phyloP scores from a whole-genome alignment of 2,888 invertebrate genomes.

The Seira ritae region DNA sequence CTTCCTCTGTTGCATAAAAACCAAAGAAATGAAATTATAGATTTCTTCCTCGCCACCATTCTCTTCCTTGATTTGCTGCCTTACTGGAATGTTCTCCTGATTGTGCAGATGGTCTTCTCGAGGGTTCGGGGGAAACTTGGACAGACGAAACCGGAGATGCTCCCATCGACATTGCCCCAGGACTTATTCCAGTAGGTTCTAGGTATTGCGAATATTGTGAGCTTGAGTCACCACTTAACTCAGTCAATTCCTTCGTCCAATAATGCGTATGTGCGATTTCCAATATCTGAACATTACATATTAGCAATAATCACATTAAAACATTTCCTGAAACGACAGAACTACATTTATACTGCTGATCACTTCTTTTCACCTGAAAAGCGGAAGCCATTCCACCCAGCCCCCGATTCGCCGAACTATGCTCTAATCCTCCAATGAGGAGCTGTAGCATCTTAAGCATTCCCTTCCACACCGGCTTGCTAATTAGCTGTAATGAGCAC shows the following conservation, averaged over 20 bases:
- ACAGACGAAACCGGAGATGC: slow-evolving; percentile 72
- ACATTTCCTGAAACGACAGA: background rate
- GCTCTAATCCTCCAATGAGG: slow-evolving; percentile 92
- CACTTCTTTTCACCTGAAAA: slow-evolving; percentile 79
- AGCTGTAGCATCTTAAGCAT: slow-evolving; percentile 95
- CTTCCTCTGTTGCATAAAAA: too few species aligned
- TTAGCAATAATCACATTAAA: background rate
- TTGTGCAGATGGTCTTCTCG: slow-evolving; percentile 71
- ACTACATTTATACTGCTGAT: background rate
- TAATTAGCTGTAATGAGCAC: slow-evolving; percentile 87
- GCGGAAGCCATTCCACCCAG: slow-evolving; percentile 98
- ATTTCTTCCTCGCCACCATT: too few species aligned
- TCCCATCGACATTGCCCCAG: slow-evolving; percentile 70
- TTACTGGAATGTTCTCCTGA: slow-evolving; percentile 69
- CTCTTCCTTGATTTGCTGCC: too few species aligned
- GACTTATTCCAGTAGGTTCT: slow-evolving; percentile 71
- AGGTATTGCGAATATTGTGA: slow-evolving; percentile 72
- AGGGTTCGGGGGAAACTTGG: slow-evolving; percentile 72
- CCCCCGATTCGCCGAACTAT: slow-evolving; percentile 94
- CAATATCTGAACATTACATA: slow-evolving; percentile 82
- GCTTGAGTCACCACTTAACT: slow-evolving; percentile 73
- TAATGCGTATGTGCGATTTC: slow-evolving; percentile 99
- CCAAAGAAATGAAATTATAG: too few species aligned
- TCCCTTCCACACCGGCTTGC: slow-evolving; percentile 96
- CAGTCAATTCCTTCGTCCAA: slow-evolving; percentile 91